phyloP scores from a whole-genome alignment of 2,888 invertebrate species.

The Balanococcus diminutus region DNA sequence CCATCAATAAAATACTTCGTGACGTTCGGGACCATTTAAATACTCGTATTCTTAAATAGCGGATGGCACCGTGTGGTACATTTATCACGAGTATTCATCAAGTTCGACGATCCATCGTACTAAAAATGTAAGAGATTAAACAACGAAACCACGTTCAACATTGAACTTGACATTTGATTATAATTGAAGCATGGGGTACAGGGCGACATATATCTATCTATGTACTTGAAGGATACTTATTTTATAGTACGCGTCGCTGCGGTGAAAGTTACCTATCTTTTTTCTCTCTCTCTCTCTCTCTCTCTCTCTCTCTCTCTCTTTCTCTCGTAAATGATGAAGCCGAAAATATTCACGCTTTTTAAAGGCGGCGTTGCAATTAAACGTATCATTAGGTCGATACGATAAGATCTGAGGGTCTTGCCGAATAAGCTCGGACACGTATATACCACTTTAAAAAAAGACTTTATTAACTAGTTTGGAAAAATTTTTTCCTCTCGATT shows the following conservation, averaged over 20 bases:
- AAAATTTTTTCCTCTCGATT: neutral
- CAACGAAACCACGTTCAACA: neutral
- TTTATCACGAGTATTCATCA: neutral
- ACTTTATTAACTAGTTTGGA: neutral
- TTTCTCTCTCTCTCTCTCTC: neutral
- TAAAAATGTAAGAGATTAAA: no score
- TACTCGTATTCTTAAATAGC: no score
- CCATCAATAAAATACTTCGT: no score
- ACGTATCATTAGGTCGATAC: neutral
- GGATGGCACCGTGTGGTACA: neutral
- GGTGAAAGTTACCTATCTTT: neutral
- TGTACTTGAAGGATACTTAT: neutral
- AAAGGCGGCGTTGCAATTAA: neutral
- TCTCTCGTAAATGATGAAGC: no score
- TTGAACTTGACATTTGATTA: conserved; percentile 5
- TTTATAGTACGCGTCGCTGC: neutral
- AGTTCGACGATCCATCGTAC: conserved; percentile 2
- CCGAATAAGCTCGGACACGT: neutral
- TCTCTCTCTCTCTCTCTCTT: no score
- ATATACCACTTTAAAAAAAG: neutral
- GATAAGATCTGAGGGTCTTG: neutral
- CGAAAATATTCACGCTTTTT: neutral
- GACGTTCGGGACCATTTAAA: no score
- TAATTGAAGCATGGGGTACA: neutral
- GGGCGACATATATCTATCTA: no score